Evolutionary conservation across 2,888 invertebrate species (phyloP), one percentile per base, ranked within the genome.

Genomic region (Agrilus cyanescens): DNA sequence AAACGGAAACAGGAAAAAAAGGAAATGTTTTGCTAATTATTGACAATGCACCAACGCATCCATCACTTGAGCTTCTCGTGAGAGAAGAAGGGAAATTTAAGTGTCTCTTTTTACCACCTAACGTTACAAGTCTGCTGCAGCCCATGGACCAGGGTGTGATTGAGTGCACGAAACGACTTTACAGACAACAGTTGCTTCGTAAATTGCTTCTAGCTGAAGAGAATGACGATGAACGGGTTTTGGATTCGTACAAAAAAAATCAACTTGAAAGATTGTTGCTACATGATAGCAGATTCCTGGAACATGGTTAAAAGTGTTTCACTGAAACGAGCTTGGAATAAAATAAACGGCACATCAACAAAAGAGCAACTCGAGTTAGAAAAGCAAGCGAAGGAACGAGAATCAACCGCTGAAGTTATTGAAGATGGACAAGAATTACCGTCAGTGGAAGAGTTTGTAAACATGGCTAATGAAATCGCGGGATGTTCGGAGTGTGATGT

Each of bases 121-220:
- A 18, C 18, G 18, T 18, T 5, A 18, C 5, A 18, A 18, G 18
- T 18, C 18, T 18, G 18, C 18, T 18, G 18, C 18, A 18, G 18
- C 18, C 18, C 18, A 57, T 55, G 55, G 50, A 53, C 43, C 56
- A 57, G 37, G 50, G 52, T 2, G 40, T 44, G 29, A 46, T 44
- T 36, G 46, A 34, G 32, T 39, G 18, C 32, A 37, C 50, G 8
- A 55, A 58, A 46, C 46, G 47, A 43, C 31, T 43, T n/a, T 56
- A 56, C 39, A 51, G 47, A 44, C 47, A 43, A 41, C 31, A 50
- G 32, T 36, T 52, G n/a, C 44, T 51, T 7, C 45, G 46, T 13
- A 38, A 42, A 29, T 38, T 56, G 16, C 41, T 48, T 32, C 37
- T 45, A 32, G 41, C 42, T 15, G 50, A 48, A 16, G 18, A 18